A percentile compares a stretch with the other conserved stretches of the same genome.
These are phyloP conservation scores for Zaprionus africanus DNA, from an alignment of 1,140 invertebrate species.

Conservation along the genomic window DNA sequence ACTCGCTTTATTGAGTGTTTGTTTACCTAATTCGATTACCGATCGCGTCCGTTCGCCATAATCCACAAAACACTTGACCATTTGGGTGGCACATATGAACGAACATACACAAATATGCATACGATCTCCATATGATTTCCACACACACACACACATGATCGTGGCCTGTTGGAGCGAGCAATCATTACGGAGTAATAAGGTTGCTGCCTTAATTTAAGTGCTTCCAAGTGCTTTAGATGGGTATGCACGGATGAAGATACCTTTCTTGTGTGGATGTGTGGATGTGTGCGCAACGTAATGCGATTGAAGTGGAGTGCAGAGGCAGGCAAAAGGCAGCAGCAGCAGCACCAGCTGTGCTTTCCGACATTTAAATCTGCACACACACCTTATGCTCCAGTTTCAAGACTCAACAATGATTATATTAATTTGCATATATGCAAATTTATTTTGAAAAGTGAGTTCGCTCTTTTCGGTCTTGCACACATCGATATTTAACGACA, in stretches of 20 bases:
- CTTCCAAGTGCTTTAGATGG: slow-evolving; percentile 33
- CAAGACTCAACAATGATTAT: neutral
- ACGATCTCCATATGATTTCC: neutral
- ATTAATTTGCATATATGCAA: slow-evolving; percentile 4
- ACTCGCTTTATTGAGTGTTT: slow-evolving; percentile 79
- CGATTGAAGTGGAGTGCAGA: slow-evolving; percentile 16
- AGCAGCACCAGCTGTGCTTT: neutral
- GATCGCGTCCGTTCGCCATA: slow-evolving; percentile 81
- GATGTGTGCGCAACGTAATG: slow-evolving; percentile 26
- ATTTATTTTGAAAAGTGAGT: slow-evolving; percentile 7
- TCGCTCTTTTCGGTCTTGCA: neutral
- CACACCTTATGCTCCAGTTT: slow-evolving; percentile 5
- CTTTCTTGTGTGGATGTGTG: slow-evolving; percentile 14
- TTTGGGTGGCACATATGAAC: slow-evolving; percentile 70
- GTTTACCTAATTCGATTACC: slow-evolving; percentile 82
- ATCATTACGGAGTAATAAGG: slow-evolving; percentile 52
- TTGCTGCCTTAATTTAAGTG: slow-evolving; percentile 56
- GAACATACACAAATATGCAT: slow-evolving; percentile 38
- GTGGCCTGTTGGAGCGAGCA: slow-evolving; percentile 24
- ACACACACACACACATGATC: slow-evolving; percentile 13
- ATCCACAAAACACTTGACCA: slow-evolving; percentile 78
- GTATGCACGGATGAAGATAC: slow-evolving; percentile 25
- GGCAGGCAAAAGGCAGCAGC: slow-evolving; percentile 1
- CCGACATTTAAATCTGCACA: slow-evolving; percentile 13
- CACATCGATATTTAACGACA: neutral